These are phyloP conservation scores for Puntigrus tetrazona DNA, from an alignment of 2,113 vertebrate species.

Conservation along the genomic window DNA sequence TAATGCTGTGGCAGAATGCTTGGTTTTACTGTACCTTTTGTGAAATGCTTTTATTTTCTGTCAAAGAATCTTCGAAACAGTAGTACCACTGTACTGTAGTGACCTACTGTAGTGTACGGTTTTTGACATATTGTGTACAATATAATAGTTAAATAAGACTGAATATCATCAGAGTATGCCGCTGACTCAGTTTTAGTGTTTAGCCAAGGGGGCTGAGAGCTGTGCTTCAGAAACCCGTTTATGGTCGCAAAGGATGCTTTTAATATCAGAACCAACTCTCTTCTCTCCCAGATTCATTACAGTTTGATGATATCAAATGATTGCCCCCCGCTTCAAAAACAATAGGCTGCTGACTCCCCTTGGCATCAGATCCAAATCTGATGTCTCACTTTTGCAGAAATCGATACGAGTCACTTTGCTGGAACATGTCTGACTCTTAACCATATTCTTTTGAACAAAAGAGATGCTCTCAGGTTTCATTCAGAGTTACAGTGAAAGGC, in stretches of 20 bases:
- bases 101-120: too few species aligned
- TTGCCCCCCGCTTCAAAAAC: constrained; percentile 66
- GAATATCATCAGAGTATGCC: constrained; percentile 41
- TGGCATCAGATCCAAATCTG: constrained; percentile 53
- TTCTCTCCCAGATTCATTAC: constrained; percentile 66
- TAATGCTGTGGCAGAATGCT: not conserved
- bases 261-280: constrained; percentile 45
- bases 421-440: constrained; percentile 48
- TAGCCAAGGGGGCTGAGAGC: constrained; percentile 33
- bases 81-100: not conserved
- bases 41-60: constrained; percentile 7
- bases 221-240: constrained; percentile 39
- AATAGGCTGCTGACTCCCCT: constrained; percentile 57
- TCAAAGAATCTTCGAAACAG: not conserved
- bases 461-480: constrained; percentile 38
- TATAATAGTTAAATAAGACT: constrained; percentile 21
- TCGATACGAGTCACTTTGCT: constrained; percentile 54
- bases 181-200: constrained; percentile 36
- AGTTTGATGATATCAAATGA: constrained; percentile 74
- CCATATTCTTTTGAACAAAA: constrained; percentile 47
- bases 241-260: constrained; percentile 48
- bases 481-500: constrained; percentile 43
- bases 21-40: not conserved
- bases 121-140: not conserved
- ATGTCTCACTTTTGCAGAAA: constrained; percentile 48